These are phyloP conservation scores for Lampris megalopsis DNA, from an alignment of 2,113 vertebrate species.

Conservation along the genomic window DNA sequence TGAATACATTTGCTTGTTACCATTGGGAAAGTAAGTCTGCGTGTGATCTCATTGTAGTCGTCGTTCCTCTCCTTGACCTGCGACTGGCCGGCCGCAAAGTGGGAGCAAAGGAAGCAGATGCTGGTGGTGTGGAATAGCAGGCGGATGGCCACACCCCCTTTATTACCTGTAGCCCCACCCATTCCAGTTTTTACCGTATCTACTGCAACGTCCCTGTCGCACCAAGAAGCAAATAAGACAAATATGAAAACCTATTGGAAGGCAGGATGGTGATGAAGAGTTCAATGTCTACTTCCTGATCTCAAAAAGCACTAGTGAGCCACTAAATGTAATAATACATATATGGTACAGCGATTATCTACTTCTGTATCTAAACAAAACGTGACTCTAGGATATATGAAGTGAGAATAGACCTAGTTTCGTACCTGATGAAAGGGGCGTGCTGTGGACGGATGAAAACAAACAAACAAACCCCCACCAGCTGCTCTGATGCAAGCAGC, in stretches of 20 bases:
- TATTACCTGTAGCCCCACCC: slow-evolving; percentile 98
- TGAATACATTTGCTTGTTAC: slow-evolving; percentile 68
- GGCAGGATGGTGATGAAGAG: neutral
- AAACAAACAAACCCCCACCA: slow-evolving; percentile 97
- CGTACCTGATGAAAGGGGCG: slow-evolving; percentile 95
- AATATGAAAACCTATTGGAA: neutral
- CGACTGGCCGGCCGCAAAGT: slow-evolving; percentile 97
- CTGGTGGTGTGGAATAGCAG: slow-evolving; percentile 98
- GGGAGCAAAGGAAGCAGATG: slow-evolving; percentile 97
- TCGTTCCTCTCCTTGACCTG: slow-evolving; percentile 98
- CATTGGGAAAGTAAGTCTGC: slow-evolving; percentile 96
- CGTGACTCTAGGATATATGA: slow-evolving; percentile 28
- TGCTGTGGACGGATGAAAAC: slow-evolving; percentile 97
- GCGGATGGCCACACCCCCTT: slow-evolving; percentile 96
- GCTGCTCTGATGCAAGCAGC: slow-evolving; percentile 95
- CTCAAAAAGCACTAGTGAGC: too few species aligned
- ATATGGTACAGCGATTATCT: too few species aligned
- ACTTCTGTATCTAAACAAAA: slow-evolving; percentile 7
- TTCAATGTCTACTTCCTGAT: too few species aligned
- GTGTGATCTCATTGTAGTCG: slow-evolving; percentile 94
- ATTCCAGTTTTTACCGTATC: slow-evolving; percentile 99
- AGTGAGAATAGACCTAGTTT: slow-evolving; percentile 3
- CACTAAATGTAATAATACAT: too few species aligned
- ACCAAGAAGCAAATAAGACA: neutral
- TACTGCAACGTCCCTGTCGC: slow-evolving; percentile 92